Conservation (phyloP, 2,888 invertebrate species). For the Prosopocoilus inquinatus region DNA sequence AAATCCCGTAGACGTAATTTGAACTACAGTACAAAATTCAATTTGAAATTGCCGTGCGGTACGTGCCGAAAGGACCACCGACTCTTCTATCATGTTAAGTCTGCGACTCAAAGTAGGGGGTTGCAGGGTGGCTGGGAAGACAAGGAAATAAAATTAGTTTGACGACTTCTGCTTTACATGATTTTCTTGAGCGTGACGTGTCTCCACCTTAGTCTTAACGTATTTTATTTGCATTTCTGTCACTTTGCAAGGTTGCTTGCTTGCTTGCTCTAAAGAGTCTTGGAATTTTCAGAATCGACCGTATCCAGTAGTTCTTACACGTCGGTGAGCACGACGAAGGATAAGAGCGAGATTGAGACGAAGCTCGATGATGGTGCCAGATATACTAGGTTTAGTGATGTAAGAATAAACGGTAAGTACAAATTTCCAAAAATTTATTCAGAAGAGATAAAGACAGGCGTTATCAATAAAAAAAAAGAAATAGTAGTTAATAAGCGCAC, state of each 20-base stretch:
- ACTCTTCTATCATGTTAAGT: background rate
- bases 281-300: constrained; percentile 24
- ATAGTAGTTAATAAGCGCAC: too few relatives aligned
- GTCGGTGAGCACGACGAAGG: constrained; percentile 16
- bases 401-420: constrained; percentile 20
- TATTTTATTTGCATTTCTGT: background rate
- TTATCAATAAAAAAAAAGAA: too few relatives aligned
- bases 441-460: background rate
- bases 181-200: background rate
- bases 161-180: background rate
- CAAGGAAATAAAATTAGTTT: too few relatives aligned
- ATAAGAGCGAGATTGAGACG: constrained; percentile 9
- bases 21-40: background rate
- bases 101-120: background rate
- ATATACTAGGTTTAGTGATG: background rate
- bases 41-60: background rate
- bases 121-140: too few relatives aligned
- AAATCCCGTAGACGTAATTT: background rate
- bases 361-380: background rate
- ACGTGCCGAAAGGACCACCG: background rate
- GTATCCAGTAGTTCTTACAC: constrained; percentile 21
- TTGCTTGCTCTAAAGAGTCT: background rate
- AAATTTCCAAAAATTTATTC: background rate
- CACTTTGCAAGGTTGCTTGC: background rate
- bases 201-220: background rate